Evolutionary conservation across 2,797 vertebrate genomes (phyloP), one percentile per base, ranked within the genome.

Genomic region (Discoglossus pictus): DNA sequence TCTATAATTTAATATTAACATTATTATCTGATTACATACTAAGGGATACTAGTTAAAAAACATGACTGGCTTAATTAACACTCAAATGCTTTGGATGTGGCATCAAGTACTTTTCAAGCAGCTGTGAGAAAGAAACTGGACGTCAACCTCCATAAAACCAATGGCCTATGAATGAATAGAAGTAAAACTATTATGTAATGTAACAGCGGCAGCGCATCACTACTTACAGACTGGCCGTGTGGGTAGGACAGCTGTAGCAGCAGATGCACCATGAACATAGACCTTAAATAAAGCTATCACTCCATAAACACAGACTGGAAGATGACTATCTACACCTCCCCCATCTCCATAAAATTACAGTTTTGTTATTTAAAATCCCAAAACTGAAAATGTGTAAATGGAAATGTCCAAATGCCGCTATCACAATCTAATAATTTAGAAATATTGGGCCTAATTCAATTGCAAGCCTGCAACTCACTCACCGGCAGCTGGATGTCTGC

Each of bases 71-170:
- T 74, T 83, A 80, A 86, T 86, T 83, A 82, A 71, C 73, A 73
- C 55, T 50, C 61, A 73, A 82, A 73, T 72, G 25, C 78, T 75
- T 70, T 75, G 74, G 79, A 78, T 76, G 75, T 61, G 80, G 69
- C 72, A 69, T 63, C 61, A 78, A 62, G 73, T 71, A 81, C 72
- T 50, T 65, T 70, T 82, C 73, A 75, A 81, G 76, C 86, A 86
- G 80, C 80, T 81, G 78, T 79, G 46, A 68, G 76, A 83, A 77
- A 81, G 74, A 74, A 82, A 75, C 76, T 78, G 70, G 5, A 74
- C 80, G 73, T 51, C 67, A 66, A 56, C 71, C 68, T 73, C 80
- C 75, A 77, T 86, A 84, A 88, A 87, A 78, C 73, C 82, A 81
- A 82, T 74, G 68, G 77, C 69, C 81, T 80, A 76, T 79, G 83